A percentile compares a stretch with the other conserved stretches of the same genome.
phyloP scores from a whole-genome alignment of 2,888 invertebrate species.

The Thymelicus lineola region DNA sequence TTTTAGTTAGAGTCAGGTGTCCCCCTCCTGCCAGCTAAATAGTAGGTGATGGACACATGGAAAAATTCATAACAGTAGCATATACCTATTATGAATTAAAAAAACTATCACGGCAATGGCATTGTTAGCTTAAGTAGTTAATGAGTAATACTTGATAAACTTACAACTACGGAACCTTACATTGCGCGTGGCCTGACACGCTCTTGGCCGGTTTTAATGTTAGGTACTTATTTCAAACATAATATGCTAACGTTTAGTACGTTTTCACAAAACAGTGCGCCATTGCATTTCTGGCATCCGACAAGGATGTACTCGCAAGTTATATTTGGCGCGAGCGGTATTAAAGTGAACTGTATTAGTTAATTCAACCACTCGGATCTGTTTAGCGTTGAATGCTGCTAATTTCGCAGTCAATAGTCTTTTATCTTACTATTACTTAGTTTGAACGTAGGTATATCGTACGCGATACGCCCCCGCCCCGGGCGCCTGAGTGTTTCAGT shows the following conservation, averaged over 20 bases:
- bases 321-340: background rate
- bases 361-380: background rate
- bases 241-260: background rate
- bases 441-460: constrained; percentile 35
- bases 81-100: too few species aligned
- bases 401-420: constrained; percentile 65
- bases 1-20: too few species aligned
- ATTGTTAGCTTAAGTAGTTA: too few species aligned
- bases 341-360: background rate
- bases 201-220: background rate
- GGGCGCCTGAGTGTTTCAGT: constrained; percentile 18
- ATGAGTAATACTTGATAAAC: too few species aligned
- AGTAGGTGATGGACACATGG: too few species aligned
- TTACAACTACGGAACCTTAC: too few species aligned
- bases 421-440: constrained; percentile 63
- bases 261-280: background rate
- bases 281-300: constrained; percentile 4
- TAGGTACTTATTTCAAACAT: background rate
- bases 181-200: too few species aligned
- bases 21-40: too few species aligned
- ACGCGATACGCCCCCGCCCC: constrained; percentile 39
- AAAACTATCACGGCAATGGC: too few species aligned
- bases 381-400: constrained; percentile 25
- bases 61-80: too few species aligned
- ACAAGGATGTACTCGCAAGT: background rate